phyloP scores from a whole-genome alignment of 2,113 vertebrate genomes.

The Anoura caudifer region DNA sequence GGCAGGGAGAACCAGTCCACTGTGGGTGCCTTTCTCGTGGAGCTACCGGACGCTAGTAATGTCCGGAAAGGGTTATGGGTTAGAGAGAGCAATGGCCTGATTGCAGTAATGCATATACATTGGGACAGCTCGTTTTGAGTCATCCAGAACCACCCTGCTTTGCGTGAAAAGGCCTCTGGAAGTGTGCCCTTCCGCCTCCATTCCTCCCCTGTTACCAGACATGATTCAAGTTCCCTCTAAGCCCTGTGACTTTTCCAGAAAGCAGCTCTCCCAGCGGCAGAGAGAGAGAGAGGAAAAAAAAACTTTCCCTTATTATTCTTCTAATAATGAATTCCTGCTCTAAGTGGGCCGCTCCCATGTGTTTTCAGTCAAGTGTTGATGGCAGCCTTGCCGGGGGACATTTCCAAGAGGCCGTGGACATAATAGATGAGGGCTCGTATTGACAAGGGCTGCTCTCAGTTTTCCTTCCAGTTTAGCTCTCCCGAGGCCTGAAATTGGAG shows the following conservation, averaged over 20 bases:
- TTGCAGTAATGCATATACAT: not conserved
- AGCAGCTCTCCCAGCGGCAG: constrained; percentile 58
- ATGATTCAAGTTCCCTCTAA: constrained; percentile 60
- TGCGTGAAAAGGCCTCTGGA: constrained; percentile 41
- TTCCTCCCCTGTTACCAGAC: constrained; percentile 50
- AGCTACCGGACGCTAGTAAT: not conserved
- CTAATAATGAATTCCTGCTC: constrained; percentile 78
- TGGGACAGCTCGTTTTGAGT: not conserved
- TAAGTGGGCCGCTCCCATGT: constrained; percentile 64
- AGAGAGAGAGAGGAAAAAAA: not conserved
- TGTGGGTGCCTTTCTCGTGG: not conserved
- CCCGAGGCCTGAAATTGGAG: constrained; percentile 64
- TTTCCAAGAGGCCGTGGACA: constrained; percentile 75
- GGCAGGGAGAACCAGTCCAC: not conserved
- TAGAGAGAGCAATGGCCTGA: not conserved
- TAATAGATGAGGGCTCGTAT: constrained; percentile 69
- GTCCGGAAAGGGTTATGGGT: not conserved
- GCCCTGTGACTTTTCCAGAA: constrained; percentile 67
- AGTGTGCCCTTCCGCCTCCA: not conserved
- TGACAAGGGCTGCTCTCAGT: constrained; percentile 70
- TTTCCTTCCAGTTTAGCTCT: constrained; percentile 68
- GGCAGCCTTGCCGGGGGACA: constrained; percentile 73
- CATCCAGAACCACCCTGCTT: not conserved
- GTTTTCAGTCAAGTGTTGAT: constrained; percentile 78
- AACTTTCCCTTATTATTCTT: constrained; percentile 69